Conservation (phyloP, 2,797 vertebrate genomes). For the Notoglanidium macrostoma region DNA sequence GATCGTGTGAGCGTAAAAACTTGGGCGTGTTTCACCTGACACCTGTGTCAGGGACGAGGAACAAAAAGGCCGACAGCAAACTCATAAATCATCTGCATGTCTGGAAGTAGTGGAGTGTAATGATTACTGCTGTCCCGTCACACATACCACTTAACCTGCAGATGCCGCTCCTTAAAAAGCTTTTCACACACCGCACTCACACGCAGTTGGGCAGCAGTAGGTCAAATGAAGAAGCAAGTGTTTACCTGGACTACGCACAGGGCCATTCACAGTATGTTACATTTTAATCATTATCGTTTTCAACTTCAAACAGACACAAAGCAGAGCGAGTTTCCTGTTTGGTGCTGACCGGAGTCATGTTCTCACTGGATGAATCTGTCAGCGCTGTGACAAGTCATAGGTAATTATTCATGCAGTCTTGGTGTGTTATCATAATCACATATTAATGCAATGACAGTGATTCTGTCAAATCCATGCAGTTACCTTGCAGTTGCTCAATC, state of each 20-base stretch:
- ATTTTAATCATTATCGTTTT: slow-evolving; percentile 25
- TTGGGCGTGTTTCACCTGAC: slow-evolving; percentile 35
- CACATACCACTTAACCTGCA: slow-evolving; percentile 23
- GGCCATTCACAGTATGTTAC: background rate
- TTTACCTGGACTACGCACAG: background rate
- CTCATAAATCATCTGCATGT: slow-evolving; percentile 48
- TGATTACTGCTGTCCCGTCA: slow-evolving; percentile 33
- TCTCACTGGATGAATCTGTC: background rate
- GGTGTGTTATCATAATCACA: background rate
- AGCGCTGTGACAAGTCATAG: background rate
- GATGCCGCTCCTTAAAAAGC: slow-evolving; percentile 23
- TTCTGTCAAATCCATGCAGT: background rate
- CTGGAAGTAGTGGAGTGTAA: slow-evolving; percentile 31
- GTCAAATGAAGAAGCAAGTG: slow-evolving; percentile 18
- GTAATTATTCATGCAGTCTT: background rate
- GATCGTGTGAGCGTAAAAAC: slow-evolving; percentile 24
- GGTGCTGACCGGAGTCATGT: background rate
- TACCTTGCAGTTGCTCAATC: slow-evolving; percentile 92
- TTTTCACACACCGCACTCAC: slow-evolving; percentile 12
- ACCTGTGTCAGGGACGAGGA: slow-evolving; percentile 26
- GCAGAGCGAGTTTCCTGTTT: background rate
- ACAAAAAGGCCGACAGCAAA: background rate
- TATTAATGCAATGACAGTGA: background rate
- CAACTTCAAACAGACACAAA: background rate
- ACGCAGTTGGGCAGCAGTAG: slow-evolving; percentile 1